Evolutionary conservation across 2,113 vertebrate genomes (phyloP).

Genomic region (Etheostoma spectabile): DNA sequence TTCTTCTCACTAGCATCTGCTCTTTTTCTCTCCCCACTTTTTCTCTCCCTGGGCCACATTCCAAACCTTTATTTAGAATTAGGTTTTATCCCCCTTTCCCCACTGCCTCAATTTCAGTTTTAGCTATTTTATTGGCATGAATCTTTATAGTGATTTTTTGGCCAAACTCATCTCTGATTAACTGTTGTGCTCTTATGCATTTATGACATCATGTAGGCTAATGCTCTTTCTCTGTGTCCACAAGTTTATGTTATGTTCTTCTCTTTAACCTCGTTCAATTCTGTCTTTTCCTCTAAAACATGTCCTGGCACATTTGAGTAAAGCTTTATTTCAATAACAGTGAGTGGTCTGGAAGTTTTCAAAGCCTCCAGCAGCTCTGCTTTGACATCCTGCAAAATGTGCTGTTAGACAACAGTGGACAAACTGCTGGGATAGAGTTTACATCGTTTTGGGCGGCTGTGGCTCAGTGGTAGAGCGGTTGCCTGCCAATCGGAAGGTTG

Average conservation of each 20-base stretch:
- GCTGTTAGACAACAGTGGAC: neutral
- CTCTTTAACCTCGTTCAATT: constrained; percentile 20
- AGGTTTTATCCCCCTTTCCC: neutral
- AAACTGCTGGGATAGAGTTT: neutral
- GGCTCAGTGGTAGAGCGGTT: too few species aligned
- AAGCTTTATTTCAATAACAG: constrained; percentile 49
- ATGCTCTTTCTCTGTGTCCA: constrained; percentile 2
- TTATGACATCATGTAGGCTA: neutral
- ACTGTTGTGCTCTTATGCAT: neutral
- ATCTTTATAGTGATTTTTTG: neutral
- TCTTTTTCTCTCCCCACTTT: constrained; percentile 15
- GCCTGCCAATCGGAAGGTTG: too few species aligned
- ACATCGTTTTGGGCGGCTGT: too few species aligned
- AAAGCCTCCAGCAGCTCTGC: constrained; percentile 35
- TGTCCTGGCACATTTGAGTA: constrained; percentile 15
- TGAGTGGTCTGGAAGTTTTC: constrained; percentile 54
- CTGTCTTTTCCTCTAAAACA: constrained; percentile 6
- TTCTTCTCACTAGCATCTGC: neutral
- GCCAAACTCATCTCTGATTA: neutral
- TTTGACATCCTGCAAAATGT: constrained; percentile 42
- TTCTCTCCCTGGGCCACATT: constrained; percentile 3
- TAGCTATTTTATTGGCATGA: neutral
- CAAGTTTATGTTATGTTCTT: constrained; percentile 1
- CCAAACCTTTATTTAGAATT: constrained; percentile 9
- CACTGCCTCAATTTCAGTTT: neutral